A percentile compares a stretch with the other conserved stretches of the same genome.
These are phyloP conservation scores for Macrophya alboannulata DNA, from an alignment of 2,888 invertebrate species.

Conservation along the genomic window DNA sequence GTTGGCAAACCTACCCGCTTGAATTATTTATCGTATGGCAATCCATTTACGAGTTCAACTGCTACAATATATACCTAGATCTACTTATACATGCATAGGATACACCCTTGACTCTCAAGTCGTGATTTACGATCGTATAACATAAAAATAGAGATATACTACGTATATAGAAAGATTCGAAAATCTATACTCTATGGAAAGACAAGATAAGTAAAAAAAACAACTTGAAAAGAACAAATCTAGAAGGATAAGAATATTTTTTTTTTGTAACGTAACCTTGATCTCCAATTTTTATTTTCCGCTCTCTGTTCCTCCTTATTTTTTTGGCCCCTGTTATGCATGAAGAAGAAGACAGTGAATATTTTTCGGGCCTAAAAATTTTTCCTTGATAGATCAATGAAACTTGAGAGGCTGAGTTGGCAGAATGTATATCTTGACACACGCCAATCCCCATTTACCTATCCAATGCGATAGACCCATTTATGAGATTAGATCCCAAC, in stretches of 20 bases:
- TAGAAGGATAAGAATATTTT: neutral
- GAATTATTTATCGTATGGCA: slow-evolving; percentile 32
- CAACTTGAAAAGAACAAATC: neutral
- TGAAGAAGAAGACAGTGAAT: neutral
- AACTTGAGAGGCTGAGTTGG: slow-evolving; percentile 24
- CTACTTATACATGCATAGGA: neutral
- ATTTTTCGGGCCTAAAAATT: neutral
- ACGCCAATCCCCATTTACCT: slow-evolving; percentile 30
- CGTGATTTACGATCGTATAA: slow-evolving; percentile 22
- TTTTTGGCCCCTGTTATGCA: neutral
- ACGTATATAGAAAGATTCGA: neutral
- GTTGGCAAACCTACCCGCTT: slow-evolving; percentile 5
- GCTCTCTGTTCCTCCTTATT: neutral
- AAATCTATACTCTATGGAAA: neutral
- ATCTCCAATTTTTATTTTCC: neutral
- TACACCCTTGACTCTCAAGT: slow-evolving; percentile 39
- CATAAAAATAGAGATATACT: neutral
- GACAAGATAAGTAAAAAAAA: neutral
- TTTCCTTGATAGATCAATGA: slow-evolving; percentile 21
- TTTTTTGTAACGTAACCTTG: neutral
- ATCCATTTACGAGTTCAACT: slow-evolving; percentile 21
- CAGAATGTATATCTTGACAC: neutral
- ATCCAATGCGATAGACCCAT: slow-evolving; percentile 33
- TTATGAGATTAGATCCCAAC: slow-evolving; percentile 29
- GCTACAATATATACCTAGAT: slow-evolving; percentile 12